Percentiles rank a stretch among this genome's conserved stretches.
Conservation (phyloP, 2,797 vertebrate species). For the Galaxias olidus region DNA sequence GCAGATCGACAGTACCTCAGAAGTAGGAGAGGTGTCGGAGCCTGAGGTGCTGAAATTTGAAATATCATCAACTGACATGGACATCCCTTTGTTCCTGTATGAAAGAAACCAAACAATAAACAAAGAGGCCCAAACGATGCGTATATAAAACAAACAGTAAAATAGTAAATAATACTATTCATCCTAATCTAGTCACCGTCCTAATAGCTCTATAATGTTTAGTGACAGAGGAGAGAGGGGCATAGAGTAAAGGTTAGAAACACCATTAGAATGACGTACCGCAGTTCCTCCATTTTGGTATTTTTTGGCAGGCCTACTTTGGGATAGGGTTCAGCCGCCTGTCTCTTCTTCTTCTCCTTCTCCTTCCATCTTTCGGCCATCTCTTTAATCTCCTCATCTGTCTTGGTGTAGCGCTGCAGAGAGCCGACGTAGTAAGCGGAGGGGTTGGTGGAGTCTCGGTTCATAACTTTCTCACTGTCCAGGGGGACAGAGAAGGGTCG, state of each 20-base stretch:
- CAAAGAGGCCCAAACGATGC: background rate
- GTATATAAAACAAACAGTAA: constrained; percentile 5
- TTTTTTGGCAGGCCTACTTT: constrained; percentile 30
- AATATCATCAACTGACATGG: constrained; percentile 80
- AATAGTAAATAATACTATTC: too few relatives aligned
- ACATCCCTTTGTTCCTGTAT: constrained; percentile 62
- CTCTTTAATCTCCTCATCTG: constrained; percentile 63
- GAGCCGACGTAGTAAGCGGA: constrained; percentile 48
- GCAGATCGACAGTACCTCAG: constrained; percentile 59
- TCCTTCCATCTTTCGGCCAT: constrained; percentile 86
- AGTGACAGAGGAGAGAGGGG: too few relatives aligned
- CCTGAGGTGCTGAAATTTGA: constrained; percentile 67
- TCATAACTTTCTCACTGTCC: constrained; percentile 19
- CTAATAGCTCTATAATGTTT: too few relatives aligned
- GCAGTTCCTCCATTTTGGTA: constrained; percentile 18
- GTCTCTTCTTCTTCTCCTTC: constrained; percentile 66
- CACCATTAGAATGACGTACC: too few relatives aligned
- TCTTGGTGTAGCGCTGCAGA: constrained; percentile 79
- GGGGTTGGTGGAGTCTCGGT: constrained; percentile 22
- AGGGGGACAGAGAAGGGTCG: constrained; percentile 76
- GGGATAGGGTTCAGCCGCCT: constrained; percentile 47
- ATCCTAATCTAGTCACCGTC: too few relatives aligned
- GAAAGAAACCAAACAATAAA: constrained; percentile 7
- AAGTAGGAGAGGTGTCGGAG: constrained; percentile 67
- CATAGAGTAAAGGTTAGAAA: too few relatives aligned